Conservation (phyloP, 1,140 invertebrate genomes). For the Hylaeus volcanicus region DNA sequence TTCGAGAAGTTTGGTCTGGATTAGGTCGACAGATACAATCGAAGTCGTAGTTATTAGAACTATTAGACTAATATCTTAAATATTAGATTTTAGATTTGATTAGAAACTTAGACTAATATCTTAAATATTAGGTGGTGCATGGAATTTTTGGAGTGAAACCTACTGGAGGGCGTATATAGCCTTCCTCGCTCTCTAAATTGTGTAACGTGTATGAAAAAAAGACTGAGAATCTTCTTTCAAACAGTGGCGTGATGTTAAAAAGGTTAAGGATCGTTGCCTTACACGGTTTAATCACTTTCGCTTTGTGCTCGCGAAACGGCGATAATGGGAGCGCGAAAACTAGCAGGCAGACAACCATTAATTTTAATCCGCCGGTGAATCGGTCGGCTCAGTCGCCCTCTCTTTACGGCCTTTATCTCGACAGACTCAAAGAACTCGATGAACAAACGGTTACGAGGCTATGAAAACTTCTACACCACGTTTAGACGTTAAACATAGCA, state of each 20-base stretch:
- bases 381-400: neutral
- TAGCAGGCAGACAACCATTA: conserved; percentile 18
- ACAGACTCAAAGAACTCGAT: conserved; percentile 18
- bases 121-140: too few relatives aligned
- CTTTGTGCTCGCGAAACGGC: neutral
- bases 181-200: too few relatives aligned
- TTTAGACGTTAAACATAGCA: neutral
- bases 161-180: too few relatives aligned
- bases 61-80: too few relatives aligned
- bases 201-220: too few relatives aligned
- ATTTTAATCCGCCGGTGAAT: conserved; percentile 33
- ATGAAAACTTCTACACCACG: neutral
- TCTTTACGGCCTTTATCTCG: neutral
- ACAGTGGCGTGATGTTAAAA: too few relatives aligned
- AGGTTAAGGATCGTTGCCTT: too few relatives aligned
- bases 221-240: too few relatives aligned
- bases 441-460: neutral
- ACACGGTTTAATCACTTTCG: neutral
- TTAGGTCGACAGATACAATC: neutral
- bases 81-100: too few relatives aligned
- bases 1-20: neutral
- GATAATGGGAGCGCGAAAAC: neutral
- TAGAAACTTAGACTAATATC: too few relatives aligned
- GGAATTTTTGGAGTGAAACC: too few relatives aligned
- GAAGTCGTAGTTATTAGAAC: neutral